phyloP scores from a whole-genome alignment of 2,888 invertebrate species.

The Cyclophora albipunctata region DNA sequence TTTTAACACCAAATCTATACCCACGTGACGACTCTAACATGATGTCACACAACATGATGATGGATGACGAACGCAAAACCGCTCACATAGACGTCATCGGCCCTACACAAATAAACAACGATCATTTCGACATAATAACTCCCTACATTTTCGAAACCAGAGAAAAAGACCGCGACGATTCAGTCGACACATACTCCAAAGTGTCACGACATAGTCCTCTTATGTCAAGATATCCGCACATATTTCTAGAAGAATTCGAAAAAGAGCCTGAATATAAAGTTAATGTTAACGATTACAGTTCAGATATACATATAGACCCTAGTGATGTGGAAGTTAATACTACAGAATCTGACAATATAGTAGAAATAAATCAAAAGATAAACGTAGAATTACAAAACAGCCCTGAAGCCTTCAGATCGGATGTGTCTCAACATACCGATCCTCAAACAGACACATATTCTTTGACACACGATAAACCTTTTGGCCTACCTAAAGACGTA shows the following conservation, averaged over 20 bases:
- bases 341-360: neutral
- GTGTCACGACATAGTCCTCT: slow-evolving; percentile 37
- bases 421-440: no score
- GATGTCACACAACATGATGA: no score
- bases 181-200: slow-evolving; percentile 20
- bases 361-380: neutral
- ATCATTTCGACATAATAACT: slow-evolving; percentile 6
- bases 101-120: slow-evolving; percentile 6
- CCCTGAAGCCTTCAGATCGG: no score
- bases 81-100: slow-evolving; percentile 8
- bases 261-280: neutral
- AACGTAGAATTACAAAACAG: no score
- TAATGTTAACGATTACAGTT: neutral
- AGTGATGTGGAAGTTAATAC: slow-evolving; percentile 2
- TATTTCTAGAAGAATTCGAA: slow-evolving; percentile 45
- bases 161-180: neutral
- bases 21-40: slow-evolving; percentile 10
- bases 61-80: no score
- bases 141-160: slow-evolving; percentile 24
- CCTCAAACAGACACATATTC: no score
- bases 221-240: slow-evolving; percentile 59
- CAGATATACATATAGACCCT: neutral
- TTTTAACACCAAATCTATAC: slow-evolving; percentile 24
- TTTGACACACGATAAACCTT: no score
- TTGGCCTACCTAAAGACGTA: no score